Conservation (phyloP, 2,797 vertebrate genomes). For the Onychomys torridus region DNA sequence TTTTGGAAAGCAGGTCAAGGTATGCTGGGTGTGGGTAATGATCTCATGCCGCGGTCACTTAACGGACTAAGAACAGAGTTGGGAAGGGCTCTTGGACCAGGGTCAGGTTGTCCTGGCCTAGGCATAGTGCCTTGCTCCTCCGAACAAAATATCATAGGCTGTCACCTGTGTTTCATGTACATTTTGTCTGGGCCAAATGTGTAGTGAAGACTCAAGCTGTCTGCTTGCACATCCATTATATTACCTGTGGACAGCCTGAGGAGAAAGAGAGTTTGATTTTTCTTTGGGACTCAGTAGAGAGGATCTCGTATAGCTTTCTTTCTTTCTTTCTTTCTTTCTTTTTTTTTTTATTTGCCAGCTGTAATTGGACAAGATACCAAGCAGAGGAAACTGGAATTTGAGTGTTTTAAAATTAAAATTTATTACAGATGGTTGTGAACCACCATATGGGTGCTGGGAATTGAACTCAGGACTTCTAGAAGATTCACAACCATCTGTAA, state of each 20-base stretch:
- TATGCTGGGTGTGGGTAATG: slow-evolving; percentile 76
- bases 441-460: no score
- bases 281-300: not conserved
- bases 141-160: not conserved
- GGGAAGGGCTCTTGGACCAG: not conserved
- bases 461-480: no score
- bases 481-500: no score
- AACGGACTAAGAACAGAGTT: not conserved
- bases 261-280: not conserved
- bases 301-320: not conserved
- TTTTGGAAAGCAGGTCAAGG: slow-evolving; percentile 94
- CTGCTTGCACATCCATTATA: not conserved
- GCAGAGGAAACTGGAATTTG: not conserved
- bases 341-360: not conserved
- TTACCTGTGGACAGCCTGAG: not conserved
- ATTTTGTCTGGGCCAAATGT: not conserved
- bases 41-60: not conserved
- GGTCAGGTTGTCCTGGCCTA: not conserved
- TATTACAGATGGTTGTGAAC: no score
- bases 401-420: not conserved
- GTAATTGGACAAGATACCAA: not conserved
- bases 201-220: not conserved
- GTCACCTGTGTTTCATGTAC: not conserved
- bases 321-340: no score
- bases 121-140: not conserved